Base-by-base conservation (phyloP, 2,888 invertebrate genomes). In the Limnephilus rhombicus region DNA sequence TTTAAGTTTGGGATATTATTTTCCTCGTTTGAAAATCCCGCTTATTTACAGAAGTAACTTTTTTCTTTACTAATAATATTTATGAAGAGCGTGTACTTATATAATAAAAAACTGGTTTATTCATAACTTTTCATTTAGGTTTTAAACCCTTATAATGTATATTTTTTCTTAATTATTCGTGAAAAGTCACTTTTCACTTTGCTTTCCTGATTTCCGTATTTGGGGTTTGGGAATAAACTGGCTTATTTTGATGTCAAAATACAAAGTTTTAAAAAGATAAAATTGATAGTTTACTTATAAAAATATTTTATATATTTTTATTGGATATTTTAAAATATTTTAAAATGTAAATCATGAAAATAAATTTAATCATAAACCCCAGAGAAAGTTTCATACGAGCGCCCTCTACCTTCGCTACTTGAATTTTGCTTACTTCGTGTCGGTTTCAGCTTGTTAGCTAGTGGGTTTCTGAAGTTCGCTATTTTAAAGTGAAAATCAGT, bases 381-480 rank as follows among this genome's bases (percentile, higher is more conserved):
- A 11, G 18, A 34, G 37, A 85, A 31, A 49, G 49, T 53, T 87
- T 34, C 3, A 7, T 31, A 18, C 41, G 34, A 89, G 80, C 88
- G 88, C 88, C 88, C 68, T 80, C 88, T 89, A 24, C 88, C 29
- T 41, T 45, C 86, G n/a, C 37, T 11, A 24, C 45, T 86, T 13
- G 41, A 83, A 83, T 37, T 34, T 68, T 18, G n/a, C 87, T 87
- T 29, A 87, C 87, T 87, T 87, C 88, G 88, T 80, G 68, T 80
- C 80, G 80, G 88, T 80, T 89, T 89, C 80, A 80, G 88, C 80
- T 89, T 37, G 88, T 89, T 80, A 15, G 88, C 88, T 37, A 89
- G 68, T 31, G 31, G 80, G 88, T 80, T 34, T 80, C 88, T 41
- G n/a, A 80, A 31, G 68, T 88, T 41, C 88, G 80, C 87, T n/a